Conservation (phyloP, 2,797 vertebrate genomes). For the Rhadinocentrus ornatus region DNA sequence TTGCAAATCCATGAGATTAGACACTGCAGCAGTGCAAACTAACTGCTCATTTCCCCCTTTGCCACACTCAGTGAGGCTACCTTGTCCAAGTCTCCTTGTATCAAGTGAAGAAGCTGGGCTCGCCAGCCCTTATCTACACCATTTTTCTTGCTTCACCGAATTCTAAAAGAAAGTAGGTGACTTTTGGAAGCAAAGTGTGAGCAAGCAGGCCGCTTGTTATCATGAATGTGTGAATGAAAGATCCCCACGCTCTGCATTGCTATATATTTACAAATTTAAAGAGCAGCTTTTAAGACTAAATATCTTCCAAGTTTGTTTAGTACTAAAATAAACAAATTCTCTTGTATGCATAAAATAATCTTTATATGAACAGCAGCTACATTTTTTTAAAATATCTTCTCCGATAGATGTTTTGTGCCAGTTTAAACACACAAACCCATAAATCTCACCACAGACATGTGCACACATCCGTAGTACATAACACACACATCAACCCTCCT, state of each 20-base stretch:
- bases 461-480: conserved; percentile 3
- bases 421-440: conserved; percentile 13
- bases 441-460: conserved; percentile 6
- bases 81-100: conserved; percentile 41
- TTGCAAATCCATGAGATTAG: conserved; percentile 34
- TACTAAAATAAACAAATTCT: neutral
- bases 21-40: conserved; percentile 32
- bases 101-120: conserved; percentile 48
- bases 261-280: conserved; percentile 7
- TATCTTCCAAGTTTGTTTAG: neutral
- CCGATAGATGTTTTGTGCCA: neutral
- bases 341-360: neutral
- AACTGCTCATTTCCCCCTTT: conserved; percentile 32
- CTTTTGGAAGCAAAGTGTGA: conserved; percentile 8
- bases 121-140: conserved; percentile 19
- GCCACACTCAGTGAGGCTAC: conserved; percentile 19
- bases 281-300: neutral
- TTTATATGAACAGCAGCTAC: neutral
- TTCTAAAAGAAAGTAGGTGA: no score
- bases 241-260: neutral
- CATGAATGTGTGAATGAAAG: conserved; percentile 20
- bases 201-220: conserved; percentile 41
- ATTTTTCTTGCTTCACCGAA: conserved; percentile 1
- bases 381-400: neutral
- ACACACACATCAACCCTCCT: conserved; percentile 40